Percentiles rank a stretch among this genome's conserved stretches.
Evolutionary conservation across 2,113 vertebrate genomes (phyloP).

Genomic region (Lepisosteus oculatus): DNA sequence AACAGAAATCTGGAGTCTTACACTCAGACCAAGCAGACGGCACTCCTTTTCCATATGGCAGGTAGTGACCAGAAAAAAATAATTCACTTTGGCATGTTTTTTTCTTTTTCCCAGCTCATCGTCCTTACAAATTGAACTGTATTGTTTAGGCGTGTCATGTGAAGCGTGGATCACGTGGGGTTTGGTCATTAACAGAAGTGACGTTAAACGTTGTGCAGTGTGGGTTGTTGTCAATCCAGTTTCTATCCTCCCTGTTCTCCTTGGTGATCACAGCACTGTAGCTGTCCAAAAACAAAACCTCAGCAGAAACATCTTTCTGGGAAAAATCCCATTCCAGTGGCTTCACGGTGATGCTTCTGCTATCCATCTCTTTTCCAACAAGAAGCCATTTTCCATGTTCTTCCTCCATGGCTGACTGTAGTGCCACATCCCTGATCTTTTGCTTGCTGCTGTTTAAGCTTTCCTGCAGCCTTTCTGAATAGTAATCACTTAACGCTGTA

Average conservation of each 20-base stretch:
- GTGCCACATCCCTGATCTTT: background rate
- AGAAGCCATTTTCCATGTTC: constrained; percentile 26
- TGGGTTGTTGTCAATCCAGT: constrained; percentile 26
- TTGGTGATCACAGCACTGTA: constrained; percentile 28
- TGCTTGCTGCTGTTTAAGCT: background rate
- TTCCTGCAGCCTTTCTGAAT: constrained; percentile 7
- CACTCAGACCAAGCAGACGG: too few relatives aligned
- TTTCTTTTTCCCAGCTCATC: too few relatives aligned
- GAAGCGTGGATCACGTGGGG: too few relatives aligned
- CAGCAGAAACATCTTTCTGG: constrained; percentile 1
- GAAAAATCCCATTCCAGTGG: constrained; percentile 14
- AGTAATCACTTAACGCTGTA: background rate
- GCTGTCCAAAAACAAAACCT: constrained; percentile 33
- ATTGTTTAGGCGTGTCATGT: too few relatives aligned
- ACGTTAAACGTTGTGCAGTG: background rate
- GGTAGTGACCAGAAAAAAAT: too few relatives aligned
- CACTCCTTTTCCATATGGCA: too few relatives aligned
- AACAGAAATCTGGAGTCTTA: too few relatives aligned
- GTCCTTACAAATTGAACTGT: too few relatives aligned
- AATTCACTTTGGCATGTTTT: too few relatives aligned
- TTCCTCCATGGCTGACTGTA: constrained; percentile 1
- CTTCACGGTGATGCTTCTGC: constrained; percentile 31
- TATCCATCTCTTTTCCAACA: constrained; percentile 22
- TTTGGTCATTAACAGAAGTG: background rate
- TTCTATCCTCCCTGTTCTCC: constrained; percentile 39